Conservation (phyloP, 2,888 invertebrate genomes). For the Halocaridina rubra region DNA sequence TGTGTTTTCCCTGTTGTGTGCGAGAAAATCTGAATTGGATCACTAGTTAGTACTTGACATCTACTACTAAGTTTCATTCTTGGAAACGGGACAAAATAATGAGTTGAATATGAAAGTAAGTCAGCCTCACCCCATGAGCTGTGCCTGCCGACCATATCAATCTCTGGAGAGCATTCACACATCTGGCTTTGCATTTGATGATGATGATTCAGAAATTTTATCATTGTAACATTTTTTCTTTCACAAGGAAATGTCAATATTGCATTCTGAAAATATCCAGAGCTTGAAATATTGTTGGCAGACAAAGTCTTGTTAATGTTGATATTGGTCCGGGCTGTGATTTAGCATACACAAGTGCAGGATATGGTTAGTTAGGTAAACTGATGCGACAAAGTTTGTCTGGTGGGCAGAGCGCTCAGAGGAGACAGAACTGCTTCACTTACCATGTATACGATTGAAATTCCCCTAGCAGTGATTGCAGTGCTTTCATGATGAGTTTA, state of each 20-base stretch:
- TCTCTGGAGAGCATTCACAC: constrained; percentile 45
- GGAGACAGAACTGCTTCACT: constrained; percentile 61
- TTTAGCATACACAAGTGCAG: constrained; percentile 55
- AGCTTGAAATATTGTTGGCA: constrained; percentile 37
- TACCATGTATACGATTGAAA: constrained; percentile 60
- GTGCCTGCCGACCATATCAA: constrained; percentile 46
- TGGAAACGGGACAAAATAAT: no score
- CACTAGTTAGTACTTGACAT: constrained; percentile 6
- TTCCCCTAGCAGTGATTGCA: constrained; percentile 51
- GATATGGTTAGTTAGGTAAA: constrained; percentile 52
- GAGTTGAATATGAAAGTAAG: neutral
- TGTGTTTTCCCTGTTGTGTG: no score
- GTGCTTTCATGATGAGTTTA: constrained; percentile 45
- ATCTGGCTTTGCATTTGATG: constrained; percentile 49
- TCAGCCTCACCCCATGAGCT: constrained; percentile 56
- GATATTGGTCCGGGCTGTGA: constrained; percentile 61
- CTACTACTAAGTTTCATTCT: no score
- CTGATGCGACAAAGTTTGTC: constrained; percentile 54
- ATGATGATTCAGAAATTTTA: no score
- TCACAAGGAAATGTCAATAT: neutral
- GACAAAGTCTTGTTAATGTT: constrained; percentile 54
- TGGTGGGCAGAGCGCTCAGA: constrained; percentile 58
- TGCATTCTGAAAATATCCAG: neutral
- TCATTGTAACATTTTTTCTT: neutral
- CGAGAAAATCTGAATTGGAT: no score